Base-by-base conservation (phyloP, 2,797 vertebrate species). In the Mus minutoides region DNA sequence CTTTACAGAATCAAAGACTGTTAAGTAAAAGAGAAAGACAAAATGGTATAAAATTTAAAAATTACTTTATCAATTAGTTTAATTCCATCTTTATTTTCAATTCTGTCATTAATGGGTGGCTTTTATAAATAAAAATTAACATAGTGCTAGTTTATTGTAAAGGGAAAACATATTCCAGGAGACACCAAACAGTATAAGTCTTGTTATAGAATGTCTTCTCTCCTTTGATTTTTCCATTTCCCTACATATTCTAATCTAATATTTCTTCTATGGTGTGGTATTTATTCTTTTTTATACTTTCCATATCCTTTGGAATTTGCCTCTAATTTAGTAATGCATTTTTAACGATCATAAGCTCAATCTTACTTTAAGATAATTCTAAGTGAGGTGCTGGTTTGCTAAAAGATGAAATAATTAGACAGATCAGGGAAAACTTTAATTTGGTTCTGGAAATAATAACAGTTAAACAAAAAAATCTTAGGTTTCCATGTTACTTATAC, bases 41-140 rank as follows among this genome's bases (percentile, higher is more conserved):
- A 93, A 88, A 29, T 77, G 88, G 29, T 82, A 13, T 67, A 92
- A 87, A 60, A 78, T 80, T 85, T 6, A 46, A 56, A 84, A 64
- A 91, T 69, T 73, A 67, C 29, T 89, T 92, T 93, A 26, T 73
- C 60, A 71, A 9, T 93, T 90, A 96, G 75, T 95, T 92, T 46
- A 95, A 96, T 93, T 97, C 21, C 49, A 71, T 86, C 16, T 88
- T 96, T 87, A 87, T 62, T 96, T 97, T 86, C 56, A 71, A 78
- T 93, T 85, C 91, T 31, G 92, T 93, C 29, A 88, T 90, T 92
- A 79, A 34, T 92, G 34, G 19, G 16, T 88, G 2, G 21, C 62
- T 93, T 91, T 94, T 96, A 77, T 73, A 95, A 88, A 73, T 90
- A 29, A 43, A 4, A 92, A 26, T 83, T 89, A 79, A 52, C 16